A percentile compares a stretch with the other conserved stretches of the same genome.
Conservation (phyloP, 23 tunicate species). For the Botrylloides violaceus region DNA sequence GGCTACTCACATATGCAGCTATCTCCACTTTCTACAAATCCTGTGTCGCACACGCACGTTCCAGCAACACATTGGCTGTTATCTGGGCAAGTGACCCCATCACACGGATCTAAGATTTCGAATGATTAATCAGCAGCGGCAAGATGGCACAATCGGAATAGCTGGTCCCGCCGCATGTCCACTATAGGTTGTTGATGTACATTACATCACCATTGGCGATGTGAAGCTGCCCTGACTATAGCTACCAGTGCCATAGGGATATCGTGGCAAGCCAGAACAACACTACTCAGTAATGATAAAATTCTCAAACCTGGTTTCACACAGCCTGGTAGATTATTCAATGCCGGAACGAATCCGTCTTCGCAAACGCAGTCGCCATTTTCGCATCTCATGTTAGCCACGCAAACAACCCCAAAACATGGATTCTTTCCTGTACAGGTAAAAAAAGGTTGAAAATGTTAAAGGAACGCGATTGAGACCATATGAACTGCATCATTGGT, state of each 20-base stretch:
- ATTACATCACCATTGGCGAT: too few species aligned
- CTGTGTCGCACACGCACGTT: neutral
- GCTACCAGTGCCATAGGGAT: too few species aligned
- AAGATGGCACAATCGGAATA: too few species aligned
- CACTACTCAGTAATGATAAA: neutral
- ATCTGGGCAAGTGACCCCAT: neutral
- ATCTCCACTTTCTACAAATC: neutral
- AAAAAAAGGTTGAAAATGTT: neutral
- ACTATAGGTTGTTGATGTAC: too few species aligned
- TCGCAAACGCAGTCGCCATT: neutral
- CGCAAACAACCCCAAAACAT: constrained; percentile 7
- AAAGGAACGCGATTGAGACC: too few species aligned
- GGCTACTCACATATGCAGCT: neutral
- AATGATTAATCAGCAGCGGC: too few species aligned
- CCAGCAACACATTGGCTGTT: constrained; percentile 3
- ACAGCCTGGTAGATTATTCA: constrained; percentile 1
- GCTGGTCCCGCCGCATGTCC: too few species aligned
- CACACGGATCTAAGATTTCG: constrained; percentile 2
- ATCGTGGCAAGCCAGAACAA: neutral
- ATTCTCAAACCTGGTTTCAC: neutral
- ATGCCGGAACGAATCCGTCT: neutral
- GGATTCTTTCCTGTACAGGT: neutral
- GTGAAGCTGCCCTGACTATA: too few species aligned
- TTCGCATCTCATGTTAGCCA: constrained; percentile 10
- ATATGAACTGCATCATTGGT: too few species aligned